phyloP scores from a whole-genome alignment of 2,888 invertebrate genomes.

The Mermis nigrescens region DNA sequence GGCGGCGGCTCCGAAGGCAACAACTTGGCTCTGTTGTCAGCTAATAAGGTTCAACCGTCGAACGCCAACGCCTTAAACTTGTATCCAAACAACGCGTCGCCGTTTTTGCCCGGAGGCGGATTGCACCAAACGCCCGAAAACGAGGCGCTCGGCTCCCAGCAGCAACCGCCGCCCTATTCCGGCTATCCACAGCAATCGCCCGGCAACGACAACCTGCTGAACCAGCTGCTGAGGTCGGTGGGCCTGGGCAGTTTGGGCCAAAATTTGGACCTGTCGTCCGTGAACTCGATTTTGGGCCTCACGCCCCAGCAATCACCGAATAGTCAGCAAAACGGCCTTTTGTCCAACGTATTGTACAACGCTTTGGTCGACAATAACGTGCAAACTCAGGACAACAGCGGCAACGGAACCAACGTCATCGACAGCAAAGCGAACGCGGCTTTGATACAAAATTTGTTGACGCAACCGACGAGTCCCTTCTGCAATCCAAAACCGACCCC shows the following conservation, averaged over 20 bases:
- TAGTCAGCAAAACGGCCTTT: conserved; percentile 4
- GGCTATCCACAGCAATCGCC: background rate
- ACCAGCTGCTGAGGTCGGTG: conserved; percentile 25
- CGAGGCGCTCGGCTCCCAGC: conserved; percentile 14
- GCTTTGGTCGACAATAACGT: conserved; percentile 26
- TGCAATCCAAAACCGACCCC: conserved; percentile 30
- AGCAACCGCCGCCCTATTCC: conserved; percentile 3
- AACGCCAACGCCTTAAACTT: too few species aligned
- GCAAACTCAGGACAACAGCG: conserved; percentile 16
- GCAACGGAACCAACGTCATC: conserved; percentile 13
- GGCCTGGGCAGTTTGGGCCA: conserved; percentile 23
- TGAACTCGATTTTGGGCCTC: conserved; percentile 11
- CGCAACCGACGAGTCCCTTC: conserved; percentile 28
- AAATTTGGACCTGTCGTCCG: conserved; percentile 21
- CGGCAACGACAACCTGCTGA: conserved; percentile 3
- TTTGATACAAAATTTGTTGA: conserved; percentile 30
- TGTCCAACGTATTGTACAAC: conserved; percentile 31
- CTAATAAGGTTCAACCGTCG: too few species aligned
- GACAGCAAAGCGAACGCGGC: conserved; percentile 20
- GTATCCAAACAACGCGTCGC: background rate
- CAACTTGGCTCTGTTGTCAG: background rate
- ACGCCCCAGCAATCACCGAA: background rate
- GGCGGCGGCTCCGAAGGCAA: background rate
- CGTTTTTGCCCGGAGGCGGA: background rate
- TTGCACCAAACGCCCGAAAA: conserved; percentile 23